Percentiles rank a stretch among this genome's conserved stretches.
phyloP scores from a whole-genome alignment of 2,797 vertebrate species.

The Schizopygopsis malacanthus region DNA sequence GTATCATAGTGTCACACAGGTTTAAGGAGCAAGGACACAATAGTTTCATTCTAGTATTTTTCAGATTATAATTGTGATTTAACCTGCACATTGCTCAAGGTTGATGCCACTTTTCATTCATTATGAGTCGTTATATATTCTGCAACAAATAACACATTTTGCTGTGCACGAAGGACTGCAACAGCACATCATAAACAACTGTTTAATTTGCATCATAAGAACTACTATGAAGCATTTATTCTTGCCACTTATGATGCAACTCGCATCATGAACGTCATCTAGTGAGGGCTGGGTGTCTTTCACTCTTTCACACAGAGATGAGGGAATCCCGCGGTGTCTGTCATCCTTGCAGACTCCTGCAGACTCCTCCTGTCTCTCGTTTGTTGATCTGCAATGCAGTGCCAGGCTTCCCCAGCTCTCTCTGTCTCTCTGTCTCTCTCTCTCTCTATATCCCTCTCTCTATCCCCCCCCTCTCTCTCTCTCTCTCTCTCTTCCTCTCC shows the following conservation, averaged over 20 bases:
- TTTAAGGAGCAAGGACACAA: background rate
- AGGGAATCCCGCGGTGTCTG: slow-evolving; percentile 50
- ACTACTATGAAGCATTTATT: background rate
- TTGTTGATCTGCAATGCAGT: slow-evolving; percentile 66
- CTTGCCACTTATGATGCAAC: background rate
- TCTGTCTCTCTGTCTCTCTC: background rate
- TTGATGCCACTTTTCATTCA: background rate
- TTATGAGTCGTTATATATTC: too few species aligned
- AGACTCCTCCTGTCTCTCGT: slow-evolving; percentile 17
- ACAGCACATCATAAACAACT: background rate
- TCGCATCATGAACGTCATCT: background rate
- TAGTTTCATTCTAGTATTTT: background rate
- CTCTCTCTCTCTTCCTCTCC: too few species aligned
- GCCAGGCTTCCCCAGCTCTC: slow-evolving; percentile 25
- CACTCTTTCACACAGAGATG: background rate
- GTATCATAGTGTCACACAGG: background rate
- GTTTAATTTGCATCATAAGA: background rate
- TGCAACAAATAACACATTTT: background rate
- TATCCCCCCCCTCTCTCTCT: background rate
- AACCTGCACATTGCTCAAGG: background rate
- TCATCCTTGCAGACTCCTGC: slow-evolving; percentile 53
- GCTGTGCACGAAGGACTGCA: background rate
- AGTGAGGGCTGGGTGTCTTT: background rate
- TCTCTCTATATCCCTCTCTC: too few species aligned
- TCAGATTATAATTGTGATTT: background rate